Evolutionary conservation across 2,888 invertebrate species (phyloP).

Genomic region (Nebria salina): DNA sequence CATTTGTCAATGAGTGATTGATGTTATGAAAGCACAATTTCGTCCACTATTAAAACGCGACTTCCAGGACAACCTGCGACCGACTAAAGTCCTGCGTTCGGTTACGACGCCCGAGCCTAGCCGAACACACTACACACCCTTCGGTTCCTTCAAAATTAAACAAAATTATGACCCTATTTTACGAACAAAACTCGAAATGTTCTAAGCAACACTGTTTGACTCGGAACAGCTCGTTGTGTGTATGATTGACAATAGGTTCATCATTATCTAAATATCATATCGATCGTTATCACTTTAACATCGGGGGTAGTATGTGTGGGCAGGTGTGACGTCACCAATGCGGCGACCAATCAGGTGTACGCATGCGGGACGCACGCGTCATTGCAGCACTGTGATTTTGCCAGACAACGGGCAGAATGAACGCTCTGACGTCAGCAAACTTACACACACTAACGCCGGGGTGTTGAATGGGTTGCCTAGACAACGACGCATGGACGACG

Average conservation of each 20-base stretch:
- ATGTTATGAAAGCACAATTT: not conserved
- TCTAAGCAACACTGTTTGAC: not conserved
- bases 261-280: conserved; percentile 44
- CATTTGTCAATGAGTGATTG: not conserved
- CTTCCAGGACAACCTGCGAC: not conserved
- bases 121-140: conserved; percentile 8
- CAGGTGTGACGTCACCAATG: conserved; percentile 53
- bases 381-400: conserved; percentile 49
- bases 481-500: conserved; percentile 50
- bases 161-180: not conserved
- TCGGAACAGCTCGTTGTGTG: not conserved
- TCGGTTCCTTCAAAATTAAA: not conserved
- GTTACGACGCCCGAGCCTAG: not conserved
- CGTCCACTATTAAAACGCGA: not conserved
- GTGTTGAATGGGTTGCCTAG: conserved; percentile 57
- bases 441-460: conserved; percentile 29
- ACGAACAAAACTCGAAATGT: not conserved
- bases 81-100: not conserved
- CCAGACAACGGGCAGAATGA: conserved; percentile 51
- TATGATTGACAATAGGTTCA: not conserved
- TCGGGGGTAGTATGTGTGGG: conserved; percentile 6
- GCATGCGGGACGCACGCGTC: conserved; percentile 52
- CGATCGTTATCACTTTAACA: conserved; percentile 48
- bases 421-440: conserved; percentile 54
- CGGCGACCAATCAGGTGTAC: conserved; percentile 50